These are phyloP conservation scores for Drosophila niveifrons DNA, from an alignment of 2,888 invertebrate genomes.

Conservation along the genomic window DNA sequence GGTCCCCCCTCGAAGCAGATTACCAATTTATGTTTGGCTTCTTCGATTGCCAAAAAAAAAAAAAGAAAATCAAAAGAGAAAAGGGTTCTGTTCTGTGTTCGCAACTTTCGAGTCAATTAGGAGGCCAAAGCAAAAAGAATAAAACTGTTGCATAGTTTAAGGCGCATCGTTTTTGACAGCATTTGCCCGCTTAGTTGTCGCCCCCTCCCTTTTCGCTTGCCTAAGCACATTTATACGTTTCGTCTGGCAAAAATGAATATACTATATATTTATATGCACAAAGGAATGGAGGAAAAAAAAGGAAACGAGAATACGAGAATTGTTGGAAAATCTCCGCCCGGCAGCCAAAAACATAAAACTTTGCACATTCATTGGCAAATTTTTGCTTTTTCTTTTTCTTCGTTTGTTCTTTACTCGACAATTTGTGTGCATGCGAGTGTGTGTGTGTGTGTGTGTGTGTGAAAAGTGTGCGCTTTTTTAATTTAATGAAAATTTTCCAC, in stretches of 20 bases:
- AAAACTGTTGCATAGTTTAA: conserved; percentile 72
- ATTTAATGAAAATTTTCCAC: conserved; percentile 86
- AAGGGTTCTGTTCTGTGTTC: conserved; percentile 19
- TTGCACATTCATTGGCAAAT: conserved; percentile 74
- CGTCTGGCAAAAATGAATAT: conserved; percentile 62
- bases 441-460: conserved; percentile 42
- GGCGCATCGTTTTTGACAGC: conserved; percentile 54
- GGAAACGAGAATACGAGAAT: conserved; percentile 22
- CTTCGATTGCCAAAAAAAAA: conserved; percentile 50
- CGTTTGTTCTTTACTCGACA: conserved; percentile 54
- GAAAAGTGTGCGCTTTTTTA: conserved; percentile 77
- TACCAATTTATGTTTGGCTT: conserved; percentile 43
- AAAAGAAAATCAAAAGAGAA: too few species aligned
- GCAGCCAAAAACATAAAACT: conserved; percentile 80
- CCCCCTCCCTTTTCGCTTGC: conserved; percentile 63
- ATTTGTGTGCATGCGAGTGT: conserved; percentile 36
- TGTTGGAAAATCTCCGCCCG: conserved; percentile 70
- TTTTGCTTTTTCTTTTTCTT: conserved; percentile 29
- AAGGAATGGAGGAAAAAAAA: conserved; percentile 27
- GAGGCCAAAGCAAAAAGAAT: conserved; percentile 3
- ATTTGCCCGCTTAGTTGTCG: conserved; percentile 47
- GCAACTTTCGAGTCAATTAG: conserved; percentile 47
- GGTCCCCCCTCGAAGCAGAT: conserved; percentile 32
- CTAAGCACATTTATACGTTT: conserved; percentile 80
- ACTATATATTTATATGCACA: conserved; percentile 30